Evolutionary conservation across 2,797 vertebrate species (phyloP).

Genomic region (Acanthis flammea): DNA sequence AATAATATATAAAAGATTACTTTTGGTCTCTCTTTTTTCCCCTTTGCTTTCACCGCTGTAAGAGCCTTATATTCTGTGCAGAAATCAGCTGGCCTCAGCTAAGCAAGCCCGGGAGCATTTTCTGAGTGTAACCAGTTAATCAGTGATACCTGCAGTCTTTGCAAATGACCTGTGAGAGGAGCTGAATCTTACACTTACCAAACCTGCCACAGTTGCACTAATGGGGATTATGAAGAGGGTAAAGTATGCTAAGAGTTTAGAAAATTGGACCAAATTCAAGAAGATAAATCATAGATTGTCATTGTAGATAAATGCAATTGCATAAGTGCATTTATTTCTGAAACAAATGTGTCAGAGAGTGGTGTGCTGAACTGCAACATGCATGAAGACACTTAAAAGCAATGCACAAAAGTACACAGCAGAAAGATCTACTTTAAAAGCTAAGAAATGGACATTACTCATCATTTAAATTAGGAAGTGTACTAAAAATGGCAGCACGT

Average conservation of each 20-base stretch:
- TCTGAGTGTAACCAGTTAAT: neutral
- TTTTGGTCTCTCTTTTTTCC: neutral
- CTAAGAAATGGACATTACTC: neutral
- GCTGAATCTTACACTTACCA: constrained; percentile 5
- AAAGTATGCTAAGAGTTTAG: neutral
- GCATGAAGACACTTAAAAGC: neutral
- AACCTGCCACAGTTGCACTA: neutral
- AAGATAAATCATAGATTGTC: neutral
- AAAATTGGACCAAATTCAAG: neutral
- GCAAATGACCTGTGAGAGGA: constrained; percentile 14
- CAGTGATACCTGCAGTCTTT: constrained; percentile 39
- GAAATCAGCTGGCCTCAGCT: neutral
- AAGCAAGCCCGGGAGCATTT: neutral
- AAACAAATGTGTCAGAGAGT: neutral
- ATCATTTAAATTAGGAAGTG: neutral
- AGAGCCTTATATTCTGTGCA: neutral
- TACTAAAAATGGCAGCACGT: neutral
- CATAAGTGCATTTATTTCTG: neutral
- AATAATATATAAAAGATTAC: neutral
- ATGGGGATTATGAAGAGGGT: neutral
- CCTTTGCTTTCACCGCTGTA: neutral
- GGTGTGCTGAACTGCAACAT: neutral
- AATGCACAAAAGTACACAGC: neutral
- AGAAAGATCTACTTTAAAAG: neutral
- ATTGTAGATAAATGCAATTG: neutral